Base-by-base conservation (phyloP, 2,888 invertebrate species). In the Limnephilus marmoratus region DNA sequence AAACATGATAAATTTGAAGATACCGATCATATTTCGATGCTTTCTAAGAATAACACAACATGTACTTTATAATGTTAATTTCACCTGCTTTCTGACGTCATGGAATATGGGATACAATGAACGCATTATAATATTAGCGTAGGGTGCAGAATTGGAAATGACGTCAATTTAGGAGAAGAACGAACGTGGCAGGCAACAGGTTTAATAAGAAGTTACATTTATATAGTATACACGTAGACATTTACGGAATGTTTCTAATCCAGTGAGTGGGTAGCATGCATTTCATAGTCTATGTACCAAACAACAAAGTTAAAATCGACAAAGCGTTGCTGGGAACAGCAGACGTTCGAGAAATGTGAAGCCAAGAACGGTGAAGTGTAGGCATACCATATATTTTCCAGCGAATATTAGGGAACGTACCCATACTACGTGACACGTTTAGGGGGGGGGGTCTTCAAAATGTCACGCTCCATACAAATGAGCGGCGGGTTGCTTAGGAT, bases 41-140 rank as follows among this genome's bases (percentile, higher is more conserved):
- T 41, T 85, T 45, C 24, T 12, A 45, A n/a, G 86, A 86, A 86
- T 86, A 68, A 24, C 68, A 3, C 18, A 68, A 3, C 18, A 68
- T 24, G 29, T 86, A 29, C 24, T 13, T 34, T 85, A 82, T 83
- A 34, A 83, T 83, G 24, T 49, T 86, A 1, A 29, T 49, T 49
- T 86, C 45, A 86, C 86, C 49, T 86, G 45, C 45, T n/a, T 29
- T n/a, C 49, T 86, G 45, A 86, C 86, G 86, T 86, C 86, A 86
- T 45, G 24, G 45, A 29, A 29, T 68, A 9, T 68, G 68, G 24
- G 24, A 68, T 41, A 85, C n/a, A 86, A 86, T 1, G 86, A n/a
- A 41, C 29, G 45, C 41, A n/a, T 85, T 41, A 45, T 29, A 45
- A 29, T 45, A 45, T 29, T 86, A 45, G 45, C 86, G 86, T 86